These are phyloP conservation scores for Channa striata DNA, from an alignment of 2,797 vertebrate species.

Conservation along the genomic window DNA sequence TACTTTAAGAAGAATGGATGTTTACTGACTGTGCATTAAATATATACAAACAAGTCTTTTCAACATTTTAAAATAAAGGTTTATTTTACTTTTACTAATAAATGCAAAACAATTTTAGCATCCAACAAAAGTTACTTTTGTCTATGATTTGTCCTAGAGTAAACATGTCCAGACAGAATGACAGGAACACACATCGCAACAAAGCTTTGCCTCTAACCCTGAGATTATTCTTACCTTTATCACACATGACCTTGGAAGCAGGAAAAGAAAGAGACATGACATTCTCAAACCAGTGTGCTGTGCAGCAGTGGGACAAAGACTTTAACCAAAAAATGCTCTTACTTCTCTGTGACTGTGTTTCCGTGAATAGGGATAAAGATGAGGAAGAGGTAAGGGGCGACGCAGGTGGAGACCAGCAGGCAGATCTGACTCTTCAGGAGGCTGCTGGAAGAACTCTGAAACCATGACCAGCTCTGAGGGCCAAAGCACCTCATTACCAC, in stretches of 20 bases:
- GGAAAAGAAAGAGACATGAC: conserved; percentile 43
- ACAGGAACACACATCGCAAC: background rate
- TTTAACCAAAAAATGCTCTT: conserved; percentile 58
- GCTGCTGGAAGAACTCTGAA: conserved; percentile 81
- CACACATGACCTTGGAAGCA: conserved; percentile 53
- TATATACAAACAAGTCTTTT: no score
- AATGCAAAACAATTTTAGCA: no score
- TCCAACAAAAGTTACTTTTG: no score
- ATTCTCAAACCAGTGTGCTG: conserved; percentile 21
- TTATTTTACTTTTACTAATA: no score
- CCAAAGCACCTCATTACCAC: conserved; percentile 17
- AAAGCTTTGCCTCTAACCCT: background rate
- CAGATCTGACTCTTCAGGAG: conserved; percentile 88
- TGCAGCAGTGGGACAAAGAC: background rate
- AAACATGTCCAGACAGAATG: no score
- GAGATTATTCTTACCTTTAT: conserved; percentile 53
- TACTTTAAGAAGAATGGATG: no score
- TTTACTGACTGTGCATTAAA: no score
- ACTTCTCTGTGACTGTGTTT: conserved; percentile 86
- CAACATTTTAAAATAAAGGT: no score
- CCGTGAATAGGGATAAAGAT: conserved; percentile 90
- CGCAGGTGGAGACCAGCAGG: conserved; percentile 90
- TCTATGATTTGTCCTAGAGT: no score
- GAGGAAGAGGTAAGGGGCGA: conserved; percentile 92
- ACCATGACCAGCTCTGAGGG: conserved; percentile 87